Evolutionary conservation across 2,797 vertebrate genomes (phyloP).

Genomic region (Oophaga sylvatica): DNA sequence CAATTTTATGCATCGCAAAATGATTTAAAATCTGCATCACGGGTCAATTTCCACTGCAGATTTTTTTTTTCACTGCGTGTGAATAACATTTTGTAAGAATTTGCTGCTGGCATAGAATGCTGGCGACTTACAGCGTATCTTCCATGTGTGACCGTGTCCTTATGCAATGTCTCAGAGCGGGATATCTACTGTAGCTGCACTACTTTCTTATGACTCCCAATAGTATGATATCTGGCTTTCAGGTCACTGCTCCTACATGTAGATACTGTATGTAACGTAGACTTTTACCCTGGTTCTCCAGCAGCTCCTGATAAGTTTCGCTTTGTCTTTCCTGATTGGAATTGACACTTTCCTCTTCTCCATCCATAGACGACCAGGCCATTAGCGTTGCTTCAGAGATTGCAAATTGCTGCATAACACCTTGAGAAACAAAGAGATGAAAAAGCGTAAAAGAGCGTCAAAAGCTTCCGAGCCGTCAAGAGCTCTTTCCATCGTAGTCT

Average conservation of each 20-base stretch:
- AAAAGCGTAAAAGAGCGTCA: neutral
- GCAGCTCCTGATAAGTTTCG: slow-evolving; percentile 91
- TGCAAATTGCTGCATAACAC: slow-evolving; percentile 96
- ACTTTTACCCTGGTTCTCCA: slow-evolving; percentile 78
- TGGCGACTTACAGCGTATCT: no score
- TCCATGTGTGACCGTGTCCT: no score
- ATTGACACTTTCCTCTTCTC: slow-evolving; percentile 90
- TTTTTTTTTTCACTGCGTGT: no score
- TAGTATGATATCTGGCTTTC: neutral
- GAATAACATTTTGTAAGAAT: no score
- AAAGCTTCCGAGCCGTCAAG: neutral
- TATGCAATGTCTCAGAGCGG: no score
- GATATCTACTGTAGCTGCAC: no score
- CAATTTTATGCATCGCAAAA: no score
- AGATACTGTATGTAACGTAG: neutral
- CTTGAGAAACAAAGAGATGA: slow-evolving; percentile 65
- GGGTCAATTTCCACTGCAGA: no score
- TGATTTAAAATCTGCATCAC: no score
- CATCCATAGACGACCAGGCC: slow-evolving; percentile 98
- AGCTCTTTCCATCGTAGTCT: neutral
- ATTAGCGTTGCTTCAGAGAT: slow-evolving; percentile 95
- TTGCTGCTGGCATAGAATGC: no score
- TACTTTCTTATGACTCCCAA: neutral
- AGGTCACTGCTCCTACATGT: neutral
- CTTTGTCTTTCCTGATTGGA: slow-evolving; percentile 93